These are phyloP conservation scores for Vanessa atalanta DNA, from an alignment of 1,140 invertebrate genomes.

Conservation along the genomic window DNA sequence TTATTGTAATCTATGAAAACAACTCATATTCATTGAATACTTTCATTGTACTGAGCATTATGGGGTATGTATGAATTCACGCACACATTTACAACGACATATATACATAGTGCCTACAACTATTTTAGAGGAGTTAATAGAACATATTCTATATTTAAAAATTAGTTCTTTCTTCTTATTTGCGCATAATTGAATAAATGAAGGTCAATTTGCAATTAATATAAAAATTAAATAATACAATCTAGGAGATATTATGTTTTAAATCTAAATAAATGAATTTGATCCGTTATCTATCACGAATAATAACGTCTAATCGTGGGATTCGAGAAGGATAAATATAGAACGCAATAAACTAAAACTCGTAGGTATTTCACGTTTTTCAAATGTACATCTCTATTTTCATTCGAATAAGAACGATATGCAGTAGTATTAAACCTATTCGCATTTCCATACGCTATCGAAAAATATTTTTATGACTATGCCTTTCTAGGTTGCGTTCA, in stretches of 20 bases:
- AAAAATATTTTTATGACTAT: background rate
- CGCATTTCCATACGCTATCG: background rate
- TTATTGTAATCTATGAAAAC: conserved; percentile 2
- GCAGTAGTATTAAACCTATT: background rate
- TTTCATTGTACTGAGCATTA: background rate
- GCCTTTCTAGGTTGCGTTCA: background rate
- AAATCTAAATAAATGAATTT: conserved; percentile 1
- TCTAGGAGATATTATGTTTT: background rate
- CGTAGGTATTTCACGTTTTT: background rate
- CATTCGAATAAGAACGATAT: background rate
- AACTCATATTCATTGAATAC: background rate
- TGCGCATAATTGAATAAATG: too few relatives aligned
- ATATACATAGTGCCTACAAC: too few relatives aligned
- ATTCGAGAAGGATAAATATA: background rate
- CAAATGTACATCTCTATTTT: background rate
- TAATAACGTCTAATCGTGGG: background rate
- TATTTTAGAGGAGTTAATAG: too few relatives aligned
- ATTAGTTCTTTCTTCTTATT: too few relatives aligned
- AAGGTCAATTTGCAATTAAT: too few relatives aligned
- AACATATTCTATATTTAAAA: too few relatives aligned
- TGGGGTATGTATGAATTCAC: too few relatives aligned
- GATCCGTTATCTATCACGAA: background rate
- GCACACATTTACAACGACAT: too few relatives aligned
- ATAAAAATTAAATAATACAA: background rate
- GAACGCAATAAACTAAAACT: too few relatives aligned